A percentile compares a stretch with the other conserved stretches of the same genome.
Evolutionary conservation across 37 sponge, comb jelly and placozoan genomes (phyloP).

Genomic region (Eunapius fragilis): DNA sequence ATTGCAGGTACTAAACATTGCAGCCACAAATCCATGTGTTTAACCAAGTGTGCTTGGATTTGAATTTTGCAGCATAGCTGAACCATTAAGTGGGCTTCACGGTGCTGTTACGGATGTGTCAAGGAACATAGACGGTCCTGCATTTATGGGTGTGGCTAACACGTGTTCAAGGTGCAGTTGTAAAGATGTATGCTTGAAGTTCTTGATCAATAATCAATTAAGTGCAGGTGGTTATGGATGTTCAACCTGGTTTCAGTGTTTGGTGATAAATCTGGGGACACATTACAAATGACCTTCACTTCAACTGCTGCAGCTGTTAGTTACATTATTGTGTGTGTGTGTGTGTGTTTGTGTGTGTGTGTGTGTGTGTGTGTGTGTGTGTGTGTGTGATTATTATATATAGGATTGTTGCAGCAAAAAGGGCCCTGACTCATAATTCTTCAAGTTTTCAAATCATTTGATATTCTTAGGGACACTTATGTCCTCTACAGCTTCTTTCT

Average conservation of each 20-base stretch:
- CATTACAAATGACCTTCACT: not conserved
- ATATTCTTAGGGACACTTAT: too few species aligned
- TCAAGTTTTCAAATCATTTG: too few species aligned
- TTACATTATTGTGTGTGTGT: not conserved
- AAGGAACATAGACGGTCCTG: not conserved
- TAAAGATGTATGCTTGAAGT: not conserved
- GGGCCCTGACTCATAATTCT: too few species aligned
- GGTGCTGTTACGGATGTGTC: not conserved
- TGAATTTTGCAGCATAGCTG: not conserved
- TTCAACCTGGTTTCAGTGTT: not conserved
- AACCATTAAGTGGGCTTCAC: not conserved
- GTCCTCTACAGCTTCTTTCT: too few species aligned
- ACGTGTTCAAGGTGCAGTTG: not conserved
- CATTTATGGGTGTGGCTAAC: not conserved
- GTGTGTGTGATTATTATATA: slow-evolving; percentile 6
- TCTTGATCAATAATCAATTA: not conserved
- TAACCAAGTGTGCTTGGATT: not conserved
- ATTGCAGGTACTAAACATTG: not conserved
- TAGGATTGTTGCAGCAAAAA: too few species aligned
- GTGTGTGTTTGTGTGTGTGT: slow-evolving; percentile 62
- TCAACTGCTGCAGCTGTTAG: not conserved
- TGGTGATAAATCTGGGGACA: not conserved
- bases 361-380: slow-evolving; percentile 56
- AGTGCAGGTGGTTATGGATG: not conserved
- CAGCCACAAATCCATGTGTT: not conserved